Evolutionary conservation across 1,140 invertebrate genomes (phyloP), one percentile per base, ranked within the genome.

Genomic region (Chelonus insularis): DNA sequence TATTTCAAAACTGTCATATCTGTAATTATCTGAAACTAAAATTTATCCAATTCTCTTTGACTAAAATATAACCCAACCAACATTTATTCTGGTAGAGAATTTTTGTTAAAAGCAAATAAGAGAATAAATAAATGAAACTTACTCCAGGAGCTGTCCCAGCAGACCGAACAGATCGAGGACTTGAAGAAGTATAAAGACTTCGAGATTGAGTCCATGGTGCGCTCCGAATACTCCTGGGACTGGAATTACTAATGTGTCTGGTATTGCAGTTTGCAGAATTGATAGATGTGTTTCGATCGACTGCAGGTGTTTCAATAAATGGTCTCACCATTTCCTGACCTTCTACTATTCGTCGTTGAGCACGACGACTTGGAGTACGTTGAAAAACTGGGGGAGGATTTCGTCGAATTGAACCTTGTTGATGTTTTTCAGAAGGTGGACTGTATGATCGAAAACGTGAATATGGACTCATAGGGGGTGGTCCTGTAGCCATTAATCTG

Each of bases 361-460:
- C 91, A 63, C 94, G 84, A 65, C 93, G 86, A 63, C 94, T 97
- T 5, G 94, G 92, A n/a, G 90, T 92, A 66, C 95, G 85, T 39
- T 90, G 89, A 73, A 98, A 96, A 37, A 87, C 83, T 32, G 94
- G 93, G 48, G 92, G 91, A 12, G 91, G 83, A 67, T 84, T 86
- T 47, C 87, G 84, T 25, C 60, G 57, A 25, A 66, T 66, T 23
- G 64, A 66, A 9, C 52, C 25, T 14, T 64, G 63, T 5, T 68
- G 82, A 83, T 73, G 84, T 82, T 82, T 89, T 81, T 80, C 83
- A 6, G 70, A 71, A 86, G 64, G 87, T 82, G 72, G 88, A 83
- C 67, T 78, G 84, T 84, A 74, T 84, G 86, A 66, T 83, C 90
- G 50, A 87, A 88, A 67, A 87, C 89, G 81, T 85, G 92, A 80